Percentiles rank a stretch among this genome's conserved stretches.
Conservation (phyloP, 2,113 vertebrate species). For the Percina caprodes region DNA sequence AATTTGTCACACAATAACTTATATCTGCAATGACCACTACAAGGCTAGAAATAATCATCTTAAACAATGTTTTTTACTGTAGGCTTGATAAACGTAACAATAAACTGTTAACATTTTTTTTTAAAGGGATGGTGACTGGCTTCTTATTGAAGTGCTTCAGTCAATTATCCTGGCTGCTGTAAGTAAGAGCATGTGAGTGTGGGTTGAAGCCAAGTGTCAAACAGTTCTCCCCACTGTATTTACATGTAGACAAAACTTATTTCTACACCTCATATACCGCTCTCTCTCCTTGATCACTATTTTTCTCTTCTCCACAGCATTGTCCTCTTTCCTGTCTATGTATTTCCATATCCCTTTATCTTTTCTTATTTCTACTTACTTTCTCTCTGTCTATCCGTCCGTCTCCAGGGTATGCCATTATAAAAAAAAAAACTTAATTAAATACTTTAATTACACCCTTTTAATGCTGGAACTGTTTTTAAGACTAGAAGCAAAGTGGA, state of each 20-base stretch:
- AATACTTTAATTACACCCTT: conserved; percentile 3
- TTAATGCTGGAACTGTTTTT: neutral
- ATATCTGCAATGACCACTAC: neutral
- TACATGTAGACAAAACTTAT: conserved; percentile 58
- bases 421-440: neutral
- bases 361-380: neutral
- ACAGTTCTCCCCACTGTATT: conserved; percentile 25
- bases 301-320: neutral
- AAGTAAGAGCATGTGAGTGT: conserved; percentile 28
- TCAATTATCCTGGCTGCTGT: conserved; percentile 42
- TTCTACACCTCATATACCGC: conserved; percentile 50
- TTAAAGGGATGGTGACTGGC: neutral
- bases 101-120: neutral
- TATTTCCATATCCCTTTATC: conserved; percentile 7
- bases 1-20: neutral
- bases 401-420: neutral
- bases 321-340: neutral
- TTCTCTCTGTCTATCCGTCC: neutral
- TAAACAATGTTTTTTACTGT: neutral
- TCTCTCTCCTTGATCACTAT: conserved; percentile 18
- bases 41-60: neutral
- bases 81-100: neutral
- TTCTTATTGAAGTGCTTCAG: conserved; percentile 5
- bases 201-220: conserved; percentile 47
- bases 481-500: neutral